Evolutionary conservation across 2,888 invertebrate species (phyloP).

Genomic region (Caenorhabditis sulstoni): DNA sequence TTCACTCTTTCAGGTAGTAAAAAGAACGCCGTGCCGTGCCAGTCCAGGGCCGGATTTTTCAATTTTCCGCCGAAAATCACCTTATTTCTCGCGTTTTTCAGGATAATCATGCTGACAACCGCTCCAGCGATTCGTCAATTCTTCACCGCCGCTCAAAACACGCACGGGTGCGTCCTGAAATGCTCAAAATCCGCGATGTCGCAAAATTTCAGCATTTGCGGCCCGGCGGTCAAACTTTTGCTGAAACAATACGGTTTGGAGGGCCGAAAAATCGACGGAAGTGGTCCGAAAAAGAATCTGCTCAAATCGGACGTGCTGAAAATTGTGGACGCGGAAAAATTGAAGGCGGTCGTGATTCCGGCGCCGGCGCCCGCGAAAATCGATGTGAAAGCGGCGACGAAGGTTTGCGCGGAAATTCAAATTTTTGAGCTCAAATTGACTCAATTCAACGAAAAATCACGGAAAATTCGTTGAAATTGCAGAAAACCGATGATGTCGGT

Average conservation of each 20-base stretch:
- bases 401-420: background rate
- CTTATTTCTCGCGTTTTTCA: conserved; percentile 13
- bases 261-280: conserved; percentile 82
- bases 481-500: background rate
- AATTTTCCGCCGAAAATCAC: background rate
- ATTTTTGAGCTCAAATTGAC: background rate
- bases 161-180: conserved; percentile 23
- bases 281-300: conserved; percentile 85
- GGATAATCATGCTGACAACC: conserved; percentile 44
- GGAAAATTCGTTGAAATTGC: background rate
- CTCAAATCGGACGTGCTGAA: conserved; percentile 82
- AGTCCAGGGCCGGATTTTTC: too few species aligned
- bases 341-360: conserved; percentile 28
- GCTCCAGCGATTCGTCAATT: conserved; percentile 33
- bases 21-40: too few species aligned
- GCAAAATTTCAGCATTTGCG: conserved; percentile 84
- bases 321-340: conserved; percentile 65
- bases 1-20: too few species aligned
- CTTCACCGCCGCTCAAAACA: conserved; percentile 25
- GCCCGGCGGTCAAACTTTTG: conserved; percentile 85
- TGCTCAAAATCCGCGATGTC: background rate
- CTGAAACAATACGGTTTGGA: conserved; percentile 84
- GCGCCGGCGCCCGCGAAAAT: conserved; percentile 42
- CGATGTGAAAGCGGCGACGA: conserved; percentile 18
- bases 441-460: conserved; percentile 4